Base-by-base conservation (phyloP, 2,888 invertebrate species). In the Salticus scenicus region DNA sequence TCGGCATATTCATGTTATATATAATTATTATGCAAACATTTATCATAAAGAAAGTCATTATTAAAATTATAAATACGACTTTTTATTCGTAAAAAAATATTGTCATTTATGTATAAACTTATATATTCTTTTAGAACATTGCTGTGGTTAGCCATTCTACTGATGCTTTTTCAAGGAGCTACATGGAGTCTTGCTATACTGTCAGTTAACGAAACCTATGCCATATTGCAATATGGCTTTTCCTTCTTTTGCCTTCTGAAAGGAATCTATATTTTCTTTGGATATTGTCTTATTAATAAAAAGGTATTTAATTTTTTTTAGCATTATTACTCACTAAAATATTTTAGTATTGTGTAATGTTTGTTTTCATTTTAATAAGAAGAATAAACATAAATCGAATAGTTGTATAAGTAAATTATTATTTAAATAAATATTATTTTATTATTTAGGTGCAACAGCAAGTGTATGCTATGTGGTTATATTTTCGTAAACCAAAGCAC, bases 101-200 rank as follows among this genome's bases (percentile, higher is more conserved):
- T n/a, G n/a, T n/a, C n/a, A n/a, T n/a, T n/a, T n/a, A n/a, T n/a
- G n/a, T n/a, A n/a, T n/a, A n/a, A n/a, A 37, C 10, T 37, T 37
- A 10, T 63, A 77, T 63, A 89, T 89, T 17, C 12, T 66, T 89
- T 73, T 89, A 94, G 96, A 89, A 95, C 96, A 75, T 92, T 97
- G 1, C 92, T 98, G 24, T 96, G 96, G 93, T 94, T 97, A 57
- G 96, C 96, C 71, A 95, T 98, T 4, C 94, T 96, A 12, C 95
- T 97, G 66, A 91, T 97, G 41, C 97, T 97, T 0, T 92, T 98
- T 64, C 92, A 97, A 89, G 96, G 95, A 42, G 94, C 94, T 17
- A 94, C 96, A 86, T 98, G 98, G 97, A 95, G 97, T 88, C 92
- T 95, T 90, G 96, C 95, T 86, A 94, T 95, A 83, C 93, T 95